Base-by-base conservation (phyloP, 2,113 vertebrate genomes). In the Apteryx mantelli region DNA sequence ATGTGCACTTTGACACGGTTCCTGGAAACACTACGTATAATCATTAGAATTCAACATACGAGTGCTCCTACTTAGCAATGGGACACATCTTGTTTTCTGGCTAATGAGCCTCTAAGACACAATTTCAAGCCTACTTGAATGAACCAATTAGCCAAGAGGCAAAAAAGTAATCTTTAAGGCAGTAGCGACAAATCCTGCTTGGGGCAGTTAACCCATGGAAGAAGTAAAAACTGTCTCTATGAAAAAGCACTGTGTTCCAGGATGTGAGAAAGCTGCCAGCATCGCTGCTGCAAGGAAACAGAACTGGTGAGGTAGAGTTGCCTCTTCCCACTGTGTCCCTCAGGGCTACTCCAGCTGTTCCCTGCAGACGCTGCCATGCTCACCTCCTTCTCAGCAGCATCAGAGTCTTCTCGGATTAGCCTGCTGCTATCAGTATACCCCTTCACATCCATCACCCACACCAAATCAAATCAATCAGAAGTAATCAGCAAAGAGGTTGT, bases 141-240 rank as follows among this genome's bases (percentile, higher is more conserved):
- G 52, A 91, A 81, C 14, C 82, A 75, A 69, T 83, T 18, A 88
- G 44, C 73, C 32, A 71, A 44, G 86, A 83, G 38, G 82, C 82
- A 90, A 58, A 81, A 70, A 84, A 86, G 55, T 68, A 9, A 83
- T 61, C 56, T 4, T 40, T 38, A 88, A 91, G 87, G 61, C 28
- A 94, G 68, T 21, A 71, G 71, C 75, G 89, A 53, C 0, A 0
- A 86, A 90, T 68, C 64, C 28, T 38, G 64, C 52, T 53, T 75
- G 79, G 42, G 65, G 71, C 48, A 55, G 50, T 16, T 48, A 85
- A 90, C 1, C 1, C 0, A 0, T 7, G 63, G 61, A 80, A 76
- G 60, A 83, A 92, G 91, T 42, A 94, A 63, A 88, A 84, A 69
- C 85, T 92, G 88, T n/a, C 60, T 86, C 90, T 96, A 71, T 88